Percentiles rank a stretch among this genome's conserved stretches.
These are phyloP conservation scores for Epinotia nisella DNA, from an alignment of 2,888 invertebrate genomes.

Conservation along the genomic window DNA sequence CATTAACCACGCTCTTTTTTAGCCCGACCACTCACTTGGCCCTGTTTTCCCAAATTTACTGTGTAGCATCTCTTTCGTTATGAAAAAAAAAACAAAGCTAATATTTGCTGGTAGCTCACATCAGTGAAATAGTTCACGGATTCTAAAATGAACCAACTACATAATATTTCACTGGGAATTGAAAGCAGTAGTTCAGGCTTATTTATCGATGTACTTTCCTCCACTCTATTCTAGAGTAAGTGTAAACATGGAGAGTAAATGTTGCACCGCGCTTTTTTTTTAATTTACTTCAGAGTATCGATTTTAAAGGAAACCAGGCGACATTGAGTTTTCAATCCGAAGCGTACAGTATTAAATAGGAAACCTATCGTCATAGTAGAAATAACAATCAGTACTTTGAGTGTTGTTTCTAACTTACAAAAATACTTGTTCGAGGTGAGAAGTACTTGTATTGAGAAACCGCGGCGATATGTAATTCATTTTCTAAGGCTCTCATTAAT, in stretches of 20 bases:
- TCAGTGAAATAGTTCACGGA: background rate
- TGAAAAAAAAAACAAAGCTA: background rate
- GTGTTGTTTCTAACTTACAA: background rate
- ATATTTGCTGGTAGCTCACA: background rate
- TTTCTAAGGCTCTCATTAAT: background rate
- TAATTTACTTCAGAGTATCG: slow-evolving; percentile 9
- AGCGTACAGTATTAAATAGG: slow-evolving; percentile 10
- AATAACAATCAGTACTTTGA: background rate
- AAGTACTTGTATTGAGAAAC: background rate
- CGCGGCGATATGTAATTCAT: background rate
- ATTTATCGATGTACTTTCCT: background rate
- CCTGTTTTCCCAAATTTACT: too few species aligned
- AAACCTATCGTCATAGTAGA: background rate
- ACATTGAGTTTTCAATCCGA: slow-evolving; percentile 13
- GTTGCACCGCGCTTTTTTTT: background rate
- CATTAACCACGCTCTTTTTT: background rate
- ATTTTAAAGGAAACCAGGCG: slow-evolving; percentile 5
- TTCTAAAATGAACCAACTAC: background rate
- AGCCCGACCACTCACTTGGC: background rate
- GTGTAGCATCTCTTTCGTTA: background rate
- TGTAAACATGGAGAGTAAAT: background rate
- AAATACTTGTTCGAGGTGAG: background rate
- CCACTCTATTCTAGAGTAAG: slow-evolving; percentile 7
- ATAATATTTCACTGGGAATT: too few species aligned
- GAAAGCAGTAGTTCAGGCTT: background rate